Percentiles rank a stretch among this genome's conserved stretches.
phyloP scores from a whole-genome alignment of 2,888 invertebrate genomes.

The Opisthograptis luteolata region DNA sequence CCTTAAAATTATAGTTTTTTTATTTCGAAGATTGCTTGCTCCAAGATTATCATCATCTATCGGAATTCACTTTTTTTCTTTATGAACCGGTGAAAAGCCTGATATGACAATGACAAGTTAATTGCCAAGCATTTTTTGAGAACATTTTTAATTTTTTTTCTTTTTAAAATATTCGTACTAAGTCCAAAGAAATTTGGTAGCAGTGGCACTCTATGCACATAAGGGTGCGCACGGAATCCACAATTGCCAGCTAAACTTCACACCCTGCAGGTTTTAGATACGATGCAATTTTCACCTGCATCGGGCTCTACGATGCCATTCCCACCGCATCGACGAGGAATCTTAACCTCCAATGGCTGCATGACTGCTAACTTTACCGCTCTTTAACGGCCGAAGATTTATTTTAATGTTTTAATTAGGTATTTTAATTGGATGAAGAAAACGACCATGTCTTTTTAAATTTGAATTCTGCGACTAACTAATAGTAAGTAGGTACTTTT shows the following conservation, averaged over 20 bases:
- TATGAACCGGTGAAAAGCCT: no score
- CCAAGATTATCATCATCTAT: no score
- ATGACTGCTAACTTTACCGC: conserved; percentile 8
- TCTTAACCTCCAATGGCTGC: conserved; percentile 14
- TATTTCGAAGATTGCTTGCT: no score
- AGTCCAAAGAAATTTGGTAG: conserved; percentile 5
- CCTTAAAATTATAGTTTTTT: no score
- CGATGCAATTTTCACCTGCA: conserved; percentile 36
- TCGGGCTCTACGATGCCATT: conserved; percentile 12
- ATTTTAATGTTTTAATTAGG: conserved; percentile 4
- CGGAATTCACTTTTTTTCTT: no score
- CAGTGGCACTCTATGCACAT: conserved; percentile 12
- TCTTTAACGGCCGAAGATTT: conserved; percentile 11
- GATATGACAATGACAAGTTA: no score
- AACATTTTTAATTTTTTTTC: no score
- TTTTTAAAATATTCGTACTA: no score
- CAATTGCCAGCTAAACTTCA: conserved; percentile 41
- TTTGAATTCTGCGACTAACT: no score
- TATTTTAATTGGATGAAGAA: not conserved
- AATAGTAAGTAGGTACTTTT: no score
- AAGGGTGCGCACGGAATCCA: conserved; percentile 32
- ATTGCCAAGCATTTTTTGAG: no score
- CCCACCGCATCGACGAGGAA: conserved; percentile 6
- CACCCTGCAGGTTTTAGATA: conserved; percentile 35
- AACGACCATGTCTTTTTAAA: no score